phyloP scores from a whole-genome alignment of 2,888 invertebrate species.

The Actias luna region DNA sequence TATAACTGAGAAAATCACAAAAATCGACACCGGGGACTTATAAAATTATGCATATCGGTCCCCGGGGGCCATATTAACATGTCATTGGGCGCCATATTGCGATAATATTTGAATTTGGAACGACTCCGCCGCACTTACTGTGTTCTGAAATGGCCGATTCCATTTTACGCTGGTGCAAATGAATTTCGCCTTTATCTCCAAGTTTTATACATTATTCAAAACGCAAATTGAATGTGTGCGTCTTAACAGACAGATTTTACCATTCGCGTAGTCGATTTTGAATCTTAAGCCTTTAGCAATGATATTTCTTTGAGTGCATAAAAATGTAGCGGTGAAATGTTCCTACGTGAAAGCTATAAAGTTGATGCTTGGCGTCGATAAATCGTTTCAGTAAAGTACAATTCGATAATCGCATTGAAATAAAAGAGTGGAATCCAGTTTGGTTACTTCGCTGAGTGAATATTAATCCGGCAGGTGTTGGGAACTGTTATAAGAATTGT shows the following conservation, averaged over 20 bases:
- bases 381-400: slow-evolving; percentile 62
- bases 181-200: slow-evolving; percentile 23
- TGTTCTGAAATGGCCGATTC: slow-evolving; percentile 28
- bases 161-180: slow-evolving; percentile 26
- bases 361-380: slow-evolving; percentile 46
- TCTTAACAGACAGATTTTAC: background rate
- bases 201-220: background rate
- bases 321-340: slow-evolving; percentile 38
- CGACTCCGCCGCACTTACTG: slow-evolving; percentile 32
- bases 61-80: slow-evolving; percentile 72
- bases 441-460: slow-evolving; percentile 29
- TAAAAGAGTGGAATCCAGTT: slow-evolving; percentile 35
- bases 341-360: slow-evolving; percentile 62
- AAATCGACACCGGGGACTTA: slow-evolving; percentile 40
- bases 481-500: background rate
- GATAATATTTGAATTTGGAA: slow-evolving; percentile 63
- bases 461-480: slow-evolving; percentile 15
- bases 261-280: background rate
- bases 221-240: background rate
- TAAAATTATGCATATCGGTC: slow-evolving; percentile 77
- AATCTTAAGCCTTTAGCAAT: slow-evolving; percentile 34
- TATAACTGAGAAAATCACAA: slow-evolving; percentile 30
- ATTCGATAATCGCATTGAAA: slow-evolving; percentile 56
- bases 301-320: slow-evolving; percentile 9
- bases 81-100: slow-evolving; percentile 77